phyloP scores from a whole-genome alignment of 1,140 invertebrate genomes.

The Drosophila burlai region DNA sequence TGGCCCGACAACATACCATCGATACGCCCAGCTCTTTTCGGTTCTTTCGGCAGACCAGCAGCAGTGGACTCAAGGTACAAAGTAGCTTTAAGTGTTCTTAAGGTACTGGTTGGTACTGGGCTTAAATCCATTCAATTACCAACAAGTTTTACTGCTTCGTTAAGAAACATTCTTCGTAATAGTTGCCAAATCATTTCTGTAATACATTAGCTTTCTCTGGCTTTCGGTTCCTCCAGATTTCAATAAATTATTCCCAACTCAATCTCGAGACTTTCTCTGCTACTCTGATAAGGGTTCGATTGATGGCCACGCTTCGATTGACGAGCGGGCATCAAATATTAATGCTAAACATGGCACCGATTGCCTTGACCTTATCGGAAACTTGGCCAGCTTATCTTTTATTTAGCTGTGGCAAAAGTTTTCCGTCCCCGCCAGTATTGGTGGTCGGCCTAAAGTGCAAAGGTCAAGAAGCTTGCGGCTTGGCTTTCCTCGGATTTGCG shows the following conservation, averaged over 20 bases:
- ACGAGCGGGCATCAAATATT: constrained; percentile 54
- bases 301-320: constrained; percentile 35
- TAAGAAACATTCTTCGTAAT: no score
- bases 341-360: constrained; percentile 50
- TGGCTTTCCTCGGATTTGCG: constrained; percentile 21
- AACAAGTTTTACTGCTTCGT: neutral
- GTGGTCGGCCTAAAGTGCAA: constrained; percentile 35
- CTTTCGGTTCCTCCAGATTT: neutral
- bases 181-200: neutral
- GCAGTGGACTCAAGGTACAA: constrained; percentile 85
- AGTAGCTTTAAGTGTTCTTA: neutral
- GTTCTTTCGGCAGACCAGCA: constrained; percentile 81
- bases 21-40: constrained; percentile 93
- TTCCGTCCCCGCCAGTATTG: neutral
- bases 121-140: neutral
- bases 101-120: neutral
- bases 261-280: neutral
- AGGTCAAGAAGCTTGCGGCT: constrained; percentile 42
- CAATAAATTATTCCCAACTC: constrained; percentile 7
- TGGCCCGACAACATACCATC: constrained; percentile 94
- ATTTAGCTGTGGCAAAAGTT: constrained; percentile 51
- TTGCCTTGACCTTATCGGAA: constrained; percentile 56
- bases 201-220: neutral
- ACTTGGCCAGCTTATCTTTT: constrained; percentile 55
- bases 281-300: constrained; percentile 48